Base-by-base conservation (phyloP, 2,797 vertebrate species). In the Diceros bicornis region DNA sequence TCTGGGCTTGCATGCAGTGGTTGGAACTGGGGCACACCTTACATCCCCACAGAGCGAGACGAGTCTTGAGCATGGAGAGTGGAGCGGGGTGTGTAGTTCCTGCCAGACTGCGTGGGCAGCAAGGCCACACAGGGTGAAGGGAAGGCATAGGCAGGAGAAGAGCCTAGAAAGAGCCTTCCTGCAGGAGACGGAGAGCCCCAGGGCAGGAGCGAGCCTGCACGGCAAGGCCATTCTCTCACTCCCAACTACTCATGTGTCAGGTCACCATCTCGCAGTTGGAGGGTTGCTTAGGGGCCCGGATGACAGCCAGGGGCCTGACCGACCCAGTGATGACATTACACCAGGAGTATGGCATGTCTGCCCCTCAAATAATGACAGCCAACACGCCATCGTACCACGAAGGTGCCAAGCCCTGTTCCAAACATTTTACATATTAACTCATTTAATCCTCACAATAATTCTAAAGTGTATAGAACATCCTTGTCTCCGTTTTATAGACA, bases 321-420 rank as follows among this genome's bases (percentile, higher is more conserved):
- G 4, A 12, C 27, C 3, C 6, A 12, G 27, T 20, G 71, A 32
- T 3, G n/a, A 41, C 0, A 1, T 47, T 4, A 50, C 32, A 4
- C 18, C 2, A 0, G 72, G 4, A 3, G n/a, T 7, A 20, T 18
- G 34, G 29, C 32, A 1, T 0, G 0, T 1, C 27, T 0, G 2
- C 0, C 11, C 79, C 27, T 21, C 10, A 16, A 1, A 6, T 13
- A 27, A 20, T 4, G 1, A 1, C 2, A 5, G 20, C n/a, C 25
- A 13, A 18, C 3, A 9, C 0, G 1, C 27, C 23, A 3, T 14
- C 14, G 13, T 2, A 32, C 4, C 61, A 4, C 29, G 0, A 1
- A 3, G 57, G 7, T 4, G 3, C 71, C 1, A 1, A 4, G 25
- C 20, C 20, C 5, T 2, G 6, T 50, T 18, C 18, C 1, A 1